Base-by-base conservation (phyloP, 2,797 vertebrate genomes). In the Acestrorhynchus altus region DNA sequence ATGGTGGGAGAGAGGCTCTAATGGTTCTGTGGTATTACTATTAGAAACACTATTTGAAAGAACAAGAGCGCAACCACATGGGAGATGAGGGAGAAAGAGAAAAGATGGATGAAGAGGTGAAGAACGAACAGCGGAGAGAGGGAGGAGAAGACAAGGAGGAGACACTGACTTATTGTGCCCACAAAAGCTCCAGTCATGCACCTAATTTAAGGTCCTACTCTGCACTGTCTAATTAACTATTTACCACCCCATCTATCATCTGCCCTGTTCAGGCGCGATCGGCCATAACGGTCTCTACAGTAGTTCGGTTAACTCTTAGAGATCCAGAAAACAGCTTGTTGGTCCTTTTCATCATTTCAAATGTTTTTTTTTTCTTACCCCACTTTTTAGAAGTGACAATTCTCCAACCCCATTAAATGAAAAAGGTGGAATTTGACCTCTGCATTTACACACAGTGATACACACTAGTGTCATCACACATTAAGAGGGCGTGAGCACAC, bases 171-270 rank as follows among this genome's bases (percentile, higher is more conserved):
- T 93, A 92, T 91, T 80, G 83, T 88, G 85, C 90, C 86, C 90
- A 92, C 92, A 93, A 88, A 86, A 72, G 86, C 89, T 91, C 88
- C 77, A 89, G 89, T 91, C 90, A 87, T 80, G 87, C 85, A 74
- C 89, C 93, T 94, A 93, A 93, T 92, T 93, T 93, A 91, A 90
- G 91, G 92, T 83, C 87, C 54, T 87, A 88, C 89, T 92, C 91
- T 89, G 85, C 90, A 89, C 88, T 78, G 88, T 90, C 92, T 94
- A 90, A 92, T 93, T 93, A 93, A 94, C 92, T 93, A 94, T 94
- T 94, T 93, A 94, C 90, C 85, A 91, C 89, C 84, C 89, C 90
- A 92, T 93, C 91, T 89, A 87, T 94, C 92, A 92, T 78, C 79
- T 86, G 82, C 86, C 83, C 87, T 83, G 83, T 87, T 88, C 88